Evolutionary conservation across 2,113 vertebrate genomes (phyloP).

Genomic region (Xenopus laevis): DNA sequence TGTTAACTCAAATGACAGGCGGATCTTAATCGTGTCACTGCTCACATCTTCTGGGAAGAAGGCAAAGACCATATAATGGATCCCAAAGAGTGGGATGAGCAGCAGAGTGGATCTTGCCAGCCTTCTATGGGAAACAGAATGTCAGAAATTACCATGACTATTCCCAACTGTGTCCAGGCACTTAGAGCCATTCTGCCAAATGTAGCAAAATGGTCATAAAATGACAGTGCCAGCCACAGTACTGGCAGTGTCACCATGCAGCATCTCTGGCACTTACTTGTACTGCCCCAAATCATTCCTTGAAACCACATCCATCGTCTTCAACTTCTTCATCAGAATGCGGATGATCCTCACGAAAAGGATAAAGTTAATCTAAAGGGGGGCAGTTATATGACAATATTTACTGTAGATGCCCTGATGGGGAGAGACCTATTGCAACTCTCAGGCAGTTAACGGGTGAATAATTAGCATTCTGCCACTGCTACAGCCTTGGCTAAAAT

Average conservation of each 20-base stretch:
- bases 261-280: conserved; percentile 56
- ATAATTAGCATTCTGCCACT: too few species aligned
- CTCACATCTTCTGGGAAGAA: conserved; percentile 82
- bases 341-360: conserved; percentile 73
- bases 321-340: conserved; percentile 72
- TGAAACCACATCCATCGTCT: conserved; percentile 55
- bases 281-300: conserved; percentile 66
- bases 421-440: too few species aligned
- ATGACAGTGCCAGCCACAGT: too few species aligned
- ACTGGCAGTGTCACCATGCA: too few species aligned
- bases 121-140: conserved; percentile 64
- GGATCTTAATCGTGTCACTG: conserved; percentile 67
- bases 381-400: too few species aligned
- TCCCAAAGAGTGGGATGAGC: conserved; percentile 91
- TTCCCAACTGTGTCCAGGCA: too few species aligned
- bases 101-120: conserved; percentile 91
- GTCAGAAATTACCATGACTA: too few species aligned
- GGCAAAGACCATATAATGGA: conserved; percentile 90
- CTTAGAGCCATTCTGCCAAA: too few species aligned
- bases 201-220: too few species aligned
- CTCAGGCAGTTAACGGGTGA: too few species aligned
- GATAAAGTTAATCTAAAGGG: conserved; percentile 68
- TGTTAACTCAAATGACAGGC: conserved; percentile 86
- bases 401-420: too few species aligned
- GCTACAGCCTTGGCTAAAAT: too few species aligned